Evolutionary conservation across 2,113 vertebrate species (phyloP).

Genomic region (Scomber scombrus): DNA sequence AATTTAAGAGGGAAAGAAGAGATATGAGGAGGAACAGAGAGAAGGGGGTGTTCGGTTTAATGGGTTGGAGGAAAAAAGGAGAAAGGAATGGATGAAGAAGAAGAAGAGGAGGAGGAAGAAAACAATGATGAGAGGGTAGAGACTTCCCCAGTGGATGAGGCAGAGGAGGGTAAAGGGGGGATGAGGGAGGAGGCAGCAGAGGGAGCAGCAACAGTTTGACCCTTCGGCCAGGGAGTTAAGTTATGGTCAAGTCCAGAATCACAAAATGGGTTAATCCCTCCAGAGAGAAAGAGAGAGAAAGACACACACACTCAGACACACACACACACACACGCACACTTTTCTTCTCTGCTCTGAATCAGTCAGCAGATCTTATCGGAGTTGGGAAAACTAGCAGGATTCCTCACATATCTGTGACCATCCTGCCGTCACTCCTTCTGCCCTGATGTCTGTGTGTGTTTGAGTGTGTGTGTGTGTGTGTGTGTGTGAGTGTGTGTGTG

Average conservation of each 20-base stretch:
- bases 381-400: slow-evolving; percentile 48
- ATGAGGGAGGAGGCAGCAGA: slow-evolving; percentile 31
- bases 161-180: slow-evolving; percentile 6
- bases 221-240: slow-evolving; percentile 65
- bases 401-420: slow-evolving; percentile 48
- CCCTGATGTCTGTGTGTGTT: background rate
- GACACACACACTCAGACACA: background rate
- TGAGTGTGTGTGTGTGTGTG: background rate
- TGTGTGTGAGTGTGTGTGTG: no score
- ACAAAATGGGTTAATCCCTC: slow-evolving; percentile 60
- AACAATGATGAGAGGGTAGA: no score
- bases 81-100: background rate
- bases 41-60: no score
- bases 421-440: slow-evolving; percentile 69
- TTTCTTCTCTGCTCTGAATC: slow-evolving; percentile 47
- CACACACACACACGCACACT: background rate
- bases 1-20: background rate
- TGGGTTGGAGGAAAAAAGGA: background rate
- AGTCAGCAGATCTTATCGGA: slow-evolving; percentile 62
- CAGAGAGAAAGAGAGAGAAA: background rate
- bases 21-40: background rate
- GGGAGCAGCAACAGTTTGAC: slow-evolving; percentile 65
- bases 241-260: slow-evolving; percentile 71
- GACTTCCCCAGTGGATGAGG: background rate
- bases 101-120: background rate